phyloP scores from a whole-genome alignment of 92 coral and sea anemone species.

The Phenganax subtilis region DNA sequence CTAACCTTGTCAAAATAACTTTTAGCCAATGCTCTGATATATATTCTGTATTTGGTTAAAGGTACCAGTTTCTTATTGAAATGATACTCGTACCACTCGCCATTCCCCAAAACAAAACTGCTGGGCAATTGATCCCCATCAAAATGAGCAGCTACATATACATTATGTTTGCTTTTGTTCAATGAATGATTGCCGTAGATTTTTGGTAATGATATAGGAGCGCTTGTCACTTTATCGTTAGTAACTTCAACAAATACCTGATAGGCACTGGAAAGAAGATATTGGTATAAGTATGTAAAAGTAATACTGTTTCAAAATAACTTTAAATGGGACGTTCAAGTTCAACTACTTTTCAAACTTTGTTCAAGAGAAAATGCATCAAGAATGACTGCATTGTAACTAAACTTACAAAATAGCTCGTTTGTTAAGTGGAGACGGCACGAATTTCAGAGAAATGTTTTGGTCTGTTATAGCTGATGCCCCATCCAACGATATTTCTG shows the following conservation, averaged over 20 bases:
- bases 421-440: constrained; percentile 22
- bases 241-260: constrained; percentile 33
- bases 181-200: constrained; percentile 35
- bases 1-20: not conserved
- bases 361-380: no score
- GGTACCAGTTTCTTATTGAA: constrained; percentile 15
- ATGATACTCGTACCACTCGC: constrained; percentile 22
- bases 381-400: not conserved
- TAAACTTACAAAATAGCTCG: constrained; percentile 25
- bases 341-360: no score
- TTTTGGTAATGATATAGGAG: constrained; percentile 7
- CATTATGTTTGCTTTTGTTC: constrained; percentile 27
- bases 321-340: no score
- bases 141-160: constrained; percentile 31
- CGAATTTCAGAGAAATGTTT: constrained; percentile 3
- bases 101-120: constrained; percentile 15
- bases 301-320: not conserved
- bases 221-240: constrained; percentile 12
- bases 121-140: constrained; percentile 8
- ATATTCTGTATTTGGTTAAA: constrained; percentile 35
- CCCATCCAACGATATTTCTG: constrained; percentile 3
- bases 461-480: not conserved
- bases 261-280: constrained; percentile 4
- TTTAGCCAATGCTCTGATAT: constrained; percentile 34
- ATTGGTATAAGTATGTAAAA: not conserved